A percentile compares a stretch with the other conserved stretches of the same genome.
Evolutionary conservation across 1,140 invertebrate species (phyloP).

Genomic region (Dendrolimus punctatus): DNA sequence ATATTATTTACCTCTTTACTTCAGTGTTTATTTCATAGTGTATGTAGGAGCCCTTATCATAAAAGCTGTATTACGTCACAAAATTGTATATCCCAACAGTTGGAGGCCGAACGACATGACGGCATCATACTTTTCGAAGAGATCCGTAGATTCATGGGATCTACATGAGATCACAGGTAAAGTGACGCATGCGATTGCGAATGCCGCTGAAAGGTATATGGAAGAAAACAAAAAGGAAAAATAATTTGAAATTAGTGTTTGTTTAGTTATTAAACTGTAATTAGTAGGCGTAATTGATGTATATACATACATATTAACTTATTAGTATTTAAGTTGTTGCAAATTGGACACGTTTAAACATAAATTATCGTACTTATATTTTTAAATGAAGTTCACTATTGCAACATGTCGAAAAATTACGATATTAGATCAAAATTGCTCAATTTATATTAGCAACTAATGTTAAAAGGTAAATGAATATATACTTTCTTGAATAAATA

Average conservation of each 20-base stretch:
- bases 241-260: slow-evolving; percentile 4
- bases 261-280: slow-evolving; percentile 5
- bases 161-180: slow-evolving; percentile 51
- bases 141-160: slow-evolving; percentile 48
- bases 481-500: too few species aligned
- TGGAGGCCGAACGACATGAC: slow-evolving; percentile 53
- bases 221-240: slow-evolving; percentile 31
- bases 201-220: slow-evolving; percentile 54
- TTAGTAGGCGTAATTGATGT: slow-evolving; percentile 12
- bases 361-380: not conserved
- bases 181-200: slow-evolving; percentile 52
- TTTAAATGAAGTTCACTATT: not conserved
- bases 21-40: slow-evolving; percentile 87
- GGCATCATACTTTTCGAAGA: slow-evolving; percentile 51
- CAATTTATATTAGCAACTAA: too few species aligned
- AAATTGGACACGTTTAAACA: slow-evolving; percentile 63
- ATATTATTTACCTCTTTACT: slow-evolving; percentile 87
- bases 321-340: slow-evolving; percentile 27
- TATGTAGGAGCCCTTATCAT: slow-evolving; percentile 85
- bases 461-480: too few species aligned
- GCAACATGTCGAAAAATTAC: too few species aligned
- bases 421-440: too few species aligned
- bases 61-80: slow-evolving; percentile 85
- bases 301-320: slow-evolving; percentile 14
- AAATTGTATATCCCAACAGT: slow-evolving; percentile 72